Conservation (phyloP, 1,140 invertebrate species). For the Drosophila parvula region DNA sequence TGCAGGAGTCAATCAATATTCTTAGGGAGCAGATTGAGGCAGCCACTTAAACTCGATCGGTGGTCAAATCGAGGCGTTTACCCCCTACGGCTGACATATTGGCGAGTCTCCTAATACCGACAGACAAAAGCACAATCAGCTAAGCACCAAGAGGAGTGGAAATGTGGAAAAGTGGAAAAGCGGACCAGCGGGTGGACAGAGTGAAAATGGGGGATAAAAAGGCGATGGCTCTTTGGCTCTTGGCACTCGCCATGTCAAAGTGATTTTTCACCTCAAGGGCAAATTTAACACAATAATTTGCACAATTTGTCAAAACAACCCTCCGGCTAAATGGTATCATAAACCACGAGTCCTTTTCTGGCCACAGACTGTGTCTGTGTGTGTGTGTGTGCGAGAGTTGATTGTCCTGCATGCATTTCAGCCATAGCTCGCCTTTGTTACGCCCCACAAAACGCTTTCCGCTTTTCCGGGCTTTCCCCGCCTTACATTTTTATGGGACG, state of each 20-base stretch:
- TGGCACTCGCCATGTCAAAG: slow-evolving; percentile 69
- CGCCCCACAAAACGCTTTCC: slow-evolving; percentile 50
- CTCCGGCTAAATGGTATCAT: slow-evolving; percentile 79
- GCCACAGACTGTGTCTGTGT: slow-evolving; percentile 16
- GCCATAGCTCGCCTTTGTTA: slow-evolving; percentile 40
- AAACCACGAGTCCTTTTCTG: slow-evolving; percentile 45
- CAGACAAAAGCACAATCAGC: slow-evolving; percentile 74
- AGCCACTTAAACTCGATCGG: slow-evolving; percentile 31
- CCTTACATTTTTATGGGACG: slow-evolving; percentile 20
- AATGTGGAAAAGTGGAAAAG: not conserved
- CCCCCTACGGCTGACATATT: slow-evolving; percentile 64
- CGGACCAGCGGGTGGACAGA: not conserved
- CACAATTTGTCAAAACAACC: slow-evolving; percentile 83
- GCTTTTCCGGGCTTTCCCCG: slow-evolving; percentile 9
- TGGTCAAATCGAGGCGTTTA: slow-evolving; percentile 42
- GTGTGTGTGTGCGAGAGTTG: slow-evolving; percentile 45
- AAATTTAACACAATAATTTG: slow-evolving; percentile 84
- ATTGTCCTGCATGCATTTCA: slow-evolving; percentile 68
- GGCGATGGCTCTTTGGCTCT: slow-evolving; percentile 33
- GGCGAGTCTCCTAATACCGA: slow-evolving; percentile 48
- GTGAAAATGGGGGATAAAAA: slow-evolving; percentile 16
- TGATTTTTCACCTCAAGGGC: slow-evolving; percentile 83
- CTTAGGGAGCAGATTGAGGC: slow-evolving; percentile 16
- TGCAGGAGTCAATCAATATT: not conserved
- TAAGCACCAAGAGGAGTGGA: slow-evolving; percentile 38